A percentile compares a stretch with the other conserved stretches of the same genome.
Evolutionary conservation across 1,140 invertebrate genomes (phyloP).

Genomic region (Dendroctonus ponderosae): DNA sequence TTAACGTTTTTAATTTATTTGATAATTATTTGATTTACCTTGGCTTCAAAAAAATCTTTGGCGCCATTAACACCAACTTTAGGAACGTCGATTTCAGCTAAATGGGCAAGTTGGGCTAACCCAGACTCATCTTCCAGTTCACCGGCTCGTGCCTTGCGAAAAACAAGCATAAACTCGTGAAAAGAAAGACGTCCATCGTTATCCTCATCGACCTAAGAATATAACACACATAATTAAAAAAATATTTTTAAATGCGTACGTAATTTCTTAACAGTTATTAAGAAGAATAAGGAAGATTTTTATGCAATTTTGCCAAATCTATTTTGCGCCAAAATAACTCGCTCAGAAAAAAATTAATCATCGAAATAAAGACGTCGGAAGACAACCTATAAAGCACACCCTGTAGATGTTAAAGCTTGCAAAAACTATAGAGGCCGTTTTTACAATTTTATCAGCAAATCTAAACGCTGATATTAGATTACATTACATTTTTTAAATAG

Average conservation of each 20-base stretch:
- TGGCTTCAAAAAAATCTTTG: conserved; percentile 89
- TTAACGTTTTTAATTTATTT: not conserved
- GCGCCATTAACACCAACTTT: conserved; percentile 86
- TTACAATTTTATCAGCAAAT: too few species aligned
- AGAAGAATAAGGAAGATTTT: too few species aligned
- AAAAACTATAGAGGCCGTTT: too few species aligned
- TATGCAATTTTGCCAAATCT: not conserved
- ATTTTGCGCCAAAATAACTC: not conserved
- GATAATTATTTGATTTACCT: conserved; percentile 54
- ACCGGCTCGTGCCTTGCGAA: conserved; percentile 81
- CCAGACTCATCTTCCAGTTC: conserved; percentile 80
- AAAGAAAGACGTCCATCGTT: conserved; percentile 86
- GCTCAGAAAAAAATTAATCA: too few species aligned
- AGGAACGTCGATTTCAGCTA: conserved; percentile 85
- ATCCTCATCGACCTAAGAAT: conserved; percentile 74
- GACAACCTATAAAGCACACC: too few species aligned
- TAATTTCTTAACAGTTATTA: too few species aligned
- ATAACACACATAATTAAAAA: not conserved
- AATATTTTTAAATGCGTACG: not conserved
- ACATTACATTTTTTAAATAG: too few species aligned
- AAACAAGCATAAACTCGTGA: conserved; percentile 87
- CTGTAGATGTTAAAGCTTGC: too few species aligned
- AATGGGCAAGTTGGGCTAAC: conserved; percentile 74
- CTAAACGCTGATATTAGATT: too few species aligned
- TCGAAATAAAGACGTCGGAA: too few species aligned